Evolutionary conservation across 37 sponge, comb jelly and placozoan genomes (phyloP).

Genomic region (Aplysina aerophoba): DNA sequence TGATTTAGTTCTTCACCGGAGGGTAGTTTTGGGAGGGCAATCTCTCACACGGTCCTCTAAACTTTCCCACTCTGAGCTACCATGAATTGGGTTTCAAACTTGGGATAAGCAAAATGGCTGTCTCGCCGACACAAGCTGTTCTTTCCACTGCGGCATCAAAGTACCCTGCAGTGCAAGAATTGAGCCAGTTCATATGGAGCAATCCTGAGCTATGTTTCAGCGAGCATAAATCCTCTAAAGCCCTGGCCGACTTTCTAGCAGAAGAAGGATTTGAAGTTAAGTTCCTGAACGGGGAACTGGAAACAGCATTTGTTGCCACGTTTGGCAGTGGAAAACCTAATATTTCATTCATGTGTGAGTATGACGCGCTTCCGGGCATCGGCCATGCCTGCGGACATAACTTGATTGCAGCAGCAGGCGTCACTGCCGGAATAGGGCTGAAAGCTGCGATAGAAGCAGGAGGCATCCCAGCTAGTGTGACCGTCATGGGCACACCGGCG

Average conservation of each 20-base stretch:
- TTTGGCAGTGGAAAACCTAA: slow-evolving; percentile 67
- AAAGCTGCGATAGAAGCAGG: slow-evolving; percentile 76
- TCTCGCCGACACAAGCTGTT: too few species aligned
- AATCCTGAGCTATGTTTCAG: slow-evolving; percentile 45
- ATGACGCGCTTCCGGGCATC: slow-evolving; percentile 91
- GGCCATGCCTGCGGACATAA: slow-evolving; percentile 98
- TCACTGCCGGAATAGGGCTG: slow-evolving; percentile 84
- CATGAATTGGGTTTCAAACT: too few species aligned
- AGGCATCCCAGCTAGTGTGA: slow-evolving; percentile 50
- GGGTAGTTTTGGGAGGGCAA: too few species aligned
- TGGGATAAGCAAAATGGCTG: too few species aligned
- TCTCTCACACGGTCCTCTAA: too few species aligned
- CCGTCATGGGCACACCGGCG: slow-evolving; percentile 91
- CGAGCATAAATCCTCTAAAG: slow-evolving; percentile 71
- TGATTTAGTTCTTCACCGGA: neutral
- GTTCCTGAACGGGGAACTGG: slow-evolving; percentile 47
- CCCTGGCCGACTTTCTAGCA: slow-evolving; percentile 70
- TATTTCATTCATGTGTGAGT: slow-evolving; percentile 88
- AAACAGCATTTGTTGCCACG: slow-evolving; percentile 86
- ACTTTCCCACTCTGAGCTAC: too few species aligned
- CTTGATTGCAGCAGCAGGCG: slow-evolving; percentile 91
- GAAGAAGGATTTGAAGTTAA: slow-evolving; percentile 78
- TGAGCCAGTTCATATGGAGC: slow-evolving; percentile 73
- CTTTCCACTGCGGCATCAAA: too few species aligned
- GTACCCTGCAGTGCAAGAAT: neutral